Conservation (phyloP, 2,888 invertebrate species). For the Invenusta paracnida region DNA sequence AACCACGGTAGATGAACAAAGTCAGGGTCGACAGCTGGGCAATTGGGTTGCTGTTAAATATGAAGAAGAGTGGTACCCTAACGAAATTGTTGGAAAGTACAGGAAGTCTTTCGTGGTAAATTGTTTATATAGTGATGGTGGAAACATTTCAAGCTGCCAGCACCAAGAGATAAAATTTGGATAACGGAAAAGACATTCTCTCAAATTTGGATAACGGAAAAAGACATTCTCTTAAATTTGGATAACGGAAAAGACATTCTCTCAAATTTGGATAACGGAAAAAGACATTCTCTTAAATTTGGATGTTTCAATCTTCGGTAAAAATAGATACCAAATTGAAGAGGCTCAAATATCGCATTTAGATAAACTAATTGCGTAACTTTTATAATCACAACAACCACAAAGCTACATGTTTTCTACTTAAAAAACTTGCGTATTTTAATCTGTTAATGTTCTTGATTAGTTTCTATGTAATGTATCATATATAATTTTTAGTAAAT, state of each 20-base stretch:
- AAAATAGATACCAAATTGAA: neutral
- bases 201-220: neutral
- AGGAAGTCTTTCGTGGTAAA: neutral
- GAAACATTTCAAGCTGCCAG: neutral
- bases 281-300: neutral
- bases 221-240: neutral
- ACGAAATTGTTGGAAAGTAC: neutral
- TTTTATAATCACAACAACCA: neutral
- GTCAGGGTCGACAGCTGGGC: neutral
- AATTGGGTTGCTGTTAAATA: neutral
- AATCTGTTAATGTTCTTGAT: neutral
- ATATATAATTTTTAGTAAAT: neutral
- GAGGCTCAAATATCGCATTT: neutral
- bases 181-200: neutral
- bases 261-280: no score
- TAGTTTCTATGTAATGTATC: neutral
- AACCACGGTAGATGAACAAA: neutral
- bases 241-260: no score
- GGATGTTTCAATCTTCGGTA: neutral
- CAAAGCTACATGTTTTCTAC: neutral
- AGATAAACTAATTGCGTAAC: neutral
- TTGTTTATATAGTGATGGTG: neutral
- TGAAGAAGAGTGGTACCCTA: neutral
- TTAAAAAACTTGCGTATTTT: neutral
- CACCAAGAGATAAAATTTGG: neutral